Conservation (phyloP, 2,113 vertebrate species). For the Glaucomys volans region DNA sequence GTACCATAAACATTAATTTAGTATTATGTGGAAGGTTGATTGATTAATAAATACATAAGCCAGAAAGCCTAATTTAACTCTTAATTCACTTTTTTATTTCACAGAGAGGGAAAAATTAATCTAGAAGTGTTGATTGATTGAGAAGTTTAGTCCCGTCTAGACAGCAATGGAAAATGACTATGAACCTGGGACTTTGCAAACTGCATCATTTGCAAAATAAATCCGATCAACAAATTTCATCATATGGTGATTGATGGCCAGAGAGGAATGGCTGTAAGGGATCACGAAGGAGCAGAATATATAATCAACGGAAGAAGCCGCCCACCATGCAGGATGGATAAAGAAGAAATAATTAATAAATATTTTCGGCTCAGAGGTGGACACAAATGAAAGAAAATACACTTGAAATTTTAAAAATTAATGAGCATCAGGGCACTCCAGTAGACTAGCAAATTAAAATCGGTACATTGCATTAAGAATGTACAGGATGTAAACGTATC, state of each 20-base stretch:
- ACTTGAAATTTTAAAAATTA: constrained; percentile 60
- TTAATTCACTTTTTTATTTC: constrained; percentile 78
- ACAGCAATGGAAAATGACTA: constrained; percentile 70
- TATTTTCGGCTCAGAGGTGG: constrained; percentile 62
- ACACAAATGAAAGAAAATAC: constrained; percentile 51
- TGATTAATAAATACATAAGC: constrained; percentile 79
- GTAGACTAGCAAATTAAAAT: constrained; percentile 54
- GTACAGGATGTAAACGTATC: not conserved
- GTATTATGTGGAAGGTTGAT: constrained; percentile 84
- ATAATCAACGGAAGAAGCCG: not conserved
- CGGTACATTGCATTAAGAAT: not conserved
- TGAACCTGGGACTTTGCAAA: constrained; percentile 53
- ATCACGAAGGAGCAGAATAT: constrained; percentile 53
- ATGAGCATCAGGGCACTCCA: constrained; percentile 44
- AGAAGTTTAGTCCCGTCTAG: constrained; percentile 66
- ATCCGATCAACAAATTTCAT: constrained; percentile 76
- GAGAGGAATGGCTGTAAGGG: not conserved
- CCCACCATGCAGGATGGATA: constrained; percentile 39
- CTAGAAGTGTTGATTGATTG: constrained; percentile 73
- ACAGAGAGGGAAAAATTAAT: constrained; percentile 70
- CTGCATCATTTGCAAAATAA: constrained; percentile 80
- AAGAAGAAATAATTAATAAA: constrained; percentile 75
- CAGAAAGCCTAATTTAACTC: constrained; percentile 79
- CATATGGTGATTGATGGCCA: constrained; percentile 73
- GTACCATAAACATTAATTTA: constrained; percentile 90